Conservation (phyloP, 2,888 invertebrate species). For the Ctena decussata region DNA sequence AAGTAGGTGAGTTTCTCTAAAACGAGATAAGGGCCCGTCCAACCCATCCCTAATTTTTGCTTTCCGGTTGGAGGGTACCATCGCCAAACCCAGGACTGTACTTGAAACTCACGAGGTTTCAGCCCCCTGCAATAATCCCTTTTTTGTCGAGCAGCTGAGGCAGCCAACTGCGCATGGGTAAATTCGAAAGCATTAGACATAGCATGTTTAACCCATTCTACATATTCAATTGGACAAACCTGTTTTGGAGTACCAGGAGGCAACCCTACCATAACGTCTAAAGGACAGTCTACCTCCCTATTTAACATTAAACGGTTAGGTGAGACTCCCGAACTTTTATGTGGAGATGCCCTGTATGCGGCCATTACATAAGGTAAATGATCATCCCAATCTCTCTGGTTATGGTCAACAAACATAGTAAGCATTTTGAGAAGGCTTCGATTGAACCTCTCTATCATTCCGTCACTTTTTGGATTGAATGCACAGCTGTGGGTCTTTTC, state of each 20-base stretch:
- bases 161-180: not conserved
- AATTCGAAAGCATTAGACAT: not conserved
- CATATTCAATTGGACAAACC: not conserved
- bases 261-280: not conserved
- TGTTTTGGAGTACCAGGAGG: not conserved
- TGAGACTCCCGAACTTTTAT: no score
- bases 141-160: not conserved
- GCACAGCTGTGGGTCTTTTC: conserved; percentile 44
- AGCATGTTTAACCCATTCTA: not conserved
- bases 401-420: conserved; percentile 38
- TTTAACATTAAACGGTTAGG: not conserved
- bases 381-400: conserved; percentile 47
- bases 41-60: no score
- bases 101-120: no score
- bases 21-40: no score
- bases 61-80: not conserved
- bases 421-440: conserved; percentile 36
- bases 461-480: conserved; percentile 36
- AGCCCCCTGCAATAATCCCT: no score
- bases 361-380: no score
- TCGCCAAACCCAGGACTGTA: no score
- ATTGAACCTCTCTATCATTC: conserved; percentile 38
- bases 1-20: no score
- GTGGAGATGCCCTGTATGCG: no score
- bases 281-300: not conserved